These are phyloP conservation scores for Vulpes vulpes DNA, from an alignment of 2,113 vertebrate species.

Conservation along the genomic window DNA sequence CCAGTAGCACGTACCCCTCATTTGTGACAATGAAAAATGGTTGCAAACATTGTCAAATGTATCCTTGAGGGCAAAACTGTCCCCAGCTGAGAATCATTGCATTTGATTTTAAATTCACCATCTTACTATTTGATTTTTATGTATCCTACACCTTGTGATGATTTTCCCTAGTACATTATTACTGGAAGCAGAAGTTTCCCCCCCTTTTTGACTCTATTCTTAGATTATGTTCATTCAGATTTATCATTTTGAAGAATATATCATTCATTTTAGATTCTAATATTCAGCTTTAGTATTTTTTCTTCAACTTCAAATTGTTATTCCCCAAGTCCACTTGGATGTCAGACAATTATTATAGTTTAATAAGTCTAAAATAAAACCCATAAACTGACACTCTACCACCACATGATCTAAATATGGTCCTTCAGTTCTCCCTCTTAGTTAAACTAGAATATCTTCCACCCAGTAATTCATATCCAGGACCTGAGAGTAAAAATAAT, in stretches of 20 bases:
- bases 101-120: slow-evolving; percentile 7
- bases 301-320: background rate
- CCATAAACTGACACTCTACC: background rate
- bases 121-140: background rate
- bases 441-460: background rate
- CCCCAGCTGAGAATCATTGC: fast-evolving
- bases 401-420: background rate
- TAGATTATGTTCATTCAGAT: background rate
- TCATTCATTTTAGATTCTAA: background rate
- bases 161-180: background rate
- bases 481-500: background rate
- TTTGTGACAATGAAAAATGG: background rate
- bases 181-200: background rate
- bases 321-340: background rate
- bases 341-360: background rate
- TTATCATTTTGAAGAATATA: background rate
- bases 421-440: background rate
- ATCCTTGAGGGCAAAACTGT: background rate
- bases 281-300: background rate
- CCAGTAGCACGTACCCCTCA: background rate
- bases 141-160: background rate
- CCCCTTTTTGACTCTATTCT: background rate
- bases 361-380: background rate
- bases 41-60: background rate
- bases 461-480: background rate